These are phyloP conservation scores for Fregata magnificens DNA, from an alignment of 2,113 vertebrate species.

Conservation along the genomic window DNA sequence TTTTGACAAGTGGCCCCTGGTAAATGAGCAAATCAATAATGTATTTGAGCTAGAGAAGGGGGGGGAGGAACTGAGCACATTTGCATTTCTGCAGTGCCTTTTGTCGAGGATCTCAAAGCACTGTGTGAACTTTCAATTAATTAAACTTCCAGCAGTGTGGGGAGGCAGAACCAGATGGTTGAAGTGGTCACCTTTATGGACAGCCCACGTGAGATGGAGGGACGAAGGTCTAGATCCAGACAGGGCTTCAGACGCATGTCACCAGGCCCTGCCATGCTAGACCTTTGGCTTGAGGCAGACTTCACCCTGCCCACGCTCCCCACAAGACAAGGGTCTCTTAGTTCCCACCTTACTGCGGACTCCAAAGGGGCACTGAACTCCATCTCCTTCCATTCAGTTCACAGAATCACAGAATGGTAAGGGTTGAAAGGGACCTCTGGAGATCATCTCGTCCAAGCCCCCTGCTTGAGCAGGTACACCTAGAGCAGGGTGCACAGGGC, in stretches of 20 bases:
- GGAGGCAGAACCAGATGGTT: neutral
- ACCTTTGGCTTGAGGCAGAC: neutral
- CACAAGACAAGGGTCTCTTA: neutral
- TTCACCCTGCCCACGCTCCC: neutral
- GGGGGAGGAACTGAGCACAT: neutral
- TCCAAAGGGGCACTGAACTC: neutral
- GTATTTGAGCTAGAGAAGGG: neutral
- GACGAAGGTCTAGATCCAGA: neutral
- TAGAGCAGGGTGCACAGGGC: too few relatives aligned
- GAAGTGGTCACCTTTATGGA: neutral
- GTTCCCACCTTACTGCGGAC: neutral
- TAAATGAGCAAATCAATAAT: conserved; percentile 49
- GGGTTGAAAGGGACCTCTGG: too few relatives aligned
- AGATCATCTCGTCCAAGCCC: too few relatives aligned
- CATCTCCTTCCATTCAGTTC: neutral
- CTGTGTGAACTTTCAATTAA: neutral
- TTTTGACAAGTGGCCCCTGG: conserved; percentile 60
- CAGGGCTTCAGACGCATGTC: neutral
- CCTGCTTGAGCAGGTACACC: too few relatives aligned
- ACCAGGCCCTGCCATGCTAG: neutral
- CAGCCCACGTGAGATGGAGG: neutral
- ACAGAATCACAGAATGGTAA: too few relatives aligned
- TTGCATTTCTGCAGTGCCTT: conserved; percentile 22
- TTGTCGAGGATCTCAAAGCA: neutral
- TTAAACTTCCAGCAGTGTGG: neutral